phyloP scores from a whole-genome alignment of 2,888 invertebrate species.

The Cepaea hortensis region DNA sequence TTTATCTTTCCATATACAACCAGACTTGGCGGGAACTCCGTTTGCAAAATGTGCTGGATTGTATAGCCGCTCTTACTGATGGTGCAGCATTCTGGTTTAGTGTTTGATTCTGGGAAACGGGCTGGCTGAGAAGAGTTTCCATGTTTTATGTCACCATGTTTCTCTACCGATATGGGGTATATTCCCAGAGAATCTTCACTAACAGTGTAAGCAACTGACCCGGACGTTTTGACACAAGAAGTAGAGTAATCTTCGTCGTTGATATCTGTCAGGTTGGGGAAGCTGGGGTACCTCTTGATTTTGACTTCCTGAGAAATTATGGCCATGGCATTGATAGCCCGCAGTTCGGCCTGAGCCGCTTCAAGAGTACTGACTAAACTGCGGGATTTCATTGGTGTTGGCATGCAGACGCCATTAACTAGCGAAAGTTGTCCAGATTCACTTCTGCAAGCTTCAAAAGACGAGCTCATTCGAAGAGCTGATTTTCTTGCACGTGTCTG shows the following conservation, averaged over 20 bases:
- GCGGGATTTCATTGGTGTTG: constrained; percentile 22
- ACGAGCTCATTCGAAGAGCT: neutral
- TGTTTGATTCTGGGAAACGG: no score
- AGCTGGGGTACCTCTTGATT: constrained; percentile 43
- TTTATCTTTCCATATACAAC: no score
- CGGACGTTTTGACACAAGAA: neutral
- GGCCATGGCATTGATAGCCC: constrained; percentile 3
- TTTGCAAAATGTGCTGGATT: no score
- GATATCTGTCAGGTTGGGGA: constrained; percentile 25
- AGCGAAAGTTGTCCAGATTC: neutral
- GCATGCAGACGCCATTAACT: neutral
- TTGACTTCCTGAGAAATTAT: constrained; percentile 31
- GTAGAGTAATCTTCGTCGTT: neutral
- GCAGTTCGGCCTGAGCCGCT: neutral
- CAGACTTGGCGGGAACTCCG: no score
- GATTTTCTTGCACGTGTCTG: neutral
- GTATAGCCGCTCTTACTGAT: no score
- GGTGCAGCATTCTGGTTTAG: no score
- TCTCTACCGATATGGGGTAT: no score
- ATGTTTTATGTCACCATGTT: no score
- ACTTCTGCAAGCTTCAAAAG: neutral
- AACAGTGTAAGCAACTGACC: neutral
- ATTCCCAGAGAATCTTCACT: neutral
- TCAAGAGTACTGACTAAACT: constrained; percentile 22
- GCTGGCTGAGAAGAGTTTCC: no score